phyloP scores from a whole-genome alignment of 2,888 invertebrate species.

The Hipparchia semele region DNA sequence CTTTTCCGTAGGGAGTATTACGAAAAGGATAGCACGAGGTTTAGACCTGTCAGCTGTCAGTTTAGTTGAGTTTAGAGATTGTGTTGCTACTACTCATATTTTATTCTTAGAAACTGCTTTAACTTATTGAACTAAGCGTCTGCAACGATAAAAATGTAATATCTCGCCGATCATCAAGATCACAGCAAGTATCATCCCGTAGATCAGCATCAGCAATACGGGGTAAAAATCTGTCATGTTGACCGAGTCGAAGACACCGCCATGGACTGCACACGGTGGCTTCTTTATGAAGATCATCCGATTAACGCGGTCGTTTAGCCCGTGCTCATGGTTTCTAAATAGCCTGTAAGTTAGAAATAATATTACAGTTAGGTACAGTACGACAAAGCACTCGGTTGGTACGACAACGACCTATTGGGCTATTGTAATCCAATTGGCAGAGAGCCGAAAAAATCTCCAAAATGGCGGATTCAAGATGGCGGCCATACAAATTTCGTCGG shows the following conservation, averaged over 20 bases:
- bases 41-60: too few relatives aligned
- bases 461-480: too few relatives aligned
- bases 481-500: too few relatives aligned
- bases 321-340: conserved; percentile 82
- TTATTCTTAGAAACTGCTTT: too few relatives aligned
- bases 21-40: too few relatives aligned
- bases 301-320: conserved; percentile 81
- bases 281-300: conserved; percentile 82
- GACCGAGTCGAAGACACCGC: conserved; percentile 84
- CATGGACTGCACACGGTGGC: conserved; percentile 82
- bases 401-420: too few relatives aligned
- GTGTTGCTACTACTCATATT: too few relatives aligned
- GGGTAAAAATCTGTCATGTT: conserved; percentile 83
- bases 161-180: conserved; percentile 60
- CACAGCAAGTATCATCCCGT: conserved; percentile 63
- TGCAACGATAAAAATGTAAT: conserved; percentile 38
- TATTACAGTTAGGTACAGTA: background rate
- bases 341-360: conserved; percentile 59
- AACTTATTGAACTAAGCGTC: background rate
- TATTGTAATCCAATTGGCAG: too few relatives aligned
- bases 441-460: too few relatives aligned
- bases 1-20: too few relatives aligned
- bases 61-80: too few relatives aligned
- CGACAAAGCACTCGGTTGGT: too few relatives aligned
- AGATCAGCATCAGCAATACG: conserved; percentile 69